Conservation (phyloP, 2,797 vertebrate species). For the Loris lydekkerianus region DNA sequence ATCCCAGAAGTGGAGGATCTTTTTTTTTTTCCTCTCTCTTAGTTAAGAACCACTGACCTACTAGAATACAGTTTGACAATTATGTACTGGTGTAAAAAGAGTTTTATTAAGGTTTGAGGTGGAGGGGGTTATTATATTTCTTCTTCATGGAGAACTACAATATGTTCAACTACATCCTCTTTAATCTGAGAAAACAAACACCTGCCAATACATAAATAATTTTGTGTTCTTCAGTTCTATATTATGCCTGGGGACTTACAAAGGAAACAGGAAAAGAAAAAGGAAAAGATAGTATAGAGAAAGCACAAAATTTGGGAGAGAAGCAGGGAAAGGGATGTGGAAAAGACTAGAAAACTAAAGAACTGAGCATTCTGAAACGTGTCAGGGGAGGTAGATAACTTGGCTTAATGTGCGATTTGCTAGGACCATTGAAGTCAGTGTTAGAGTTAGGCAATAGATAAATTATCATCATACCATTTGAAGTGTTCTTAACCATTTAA, state of each 20-base stretch:
- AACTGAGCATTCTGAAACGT: background rate
- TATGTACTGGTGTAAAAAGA: background rate
- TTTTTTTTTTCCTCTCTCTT: background rate
- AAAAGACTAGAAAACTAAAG: background rate
- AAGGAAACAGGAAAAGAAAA: background rate
- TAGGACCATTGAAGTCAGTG: background rate
- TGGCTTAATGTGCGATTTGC: background rate
- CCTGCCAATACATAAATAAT: background rate
- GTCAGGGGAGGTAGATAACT: background rate
- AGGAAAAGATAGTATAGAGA: background rate
- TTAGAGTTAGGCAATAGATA: background rate
- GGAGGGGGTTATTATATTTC: background rate
- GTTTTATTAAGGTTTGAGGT: background rate
- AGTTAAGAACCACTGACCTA: background rate
- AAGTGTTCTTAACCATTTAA: background rate
- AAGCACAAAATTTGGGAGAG: background rate
- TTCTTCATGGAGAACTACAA: background rate
- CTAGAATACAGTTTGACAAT: background rate
- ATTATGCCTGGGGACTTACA: background rate
- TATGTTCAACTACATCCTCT: background rate
- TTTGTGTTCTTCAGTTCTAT: background rate
- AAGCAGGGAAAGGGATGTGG: background rate
- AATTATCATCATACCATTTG: background rate
- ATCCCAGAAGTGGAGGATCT: background rate
- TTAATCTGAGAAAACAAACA: background rate